A percentile compares a stretch with the other conserved stretches of the same genome.
These are phyloP conservation scores for Bombus breviceps DNA, from an alignment of 1,140 invertebrate species.

Conservation along the genomic window DNA sequence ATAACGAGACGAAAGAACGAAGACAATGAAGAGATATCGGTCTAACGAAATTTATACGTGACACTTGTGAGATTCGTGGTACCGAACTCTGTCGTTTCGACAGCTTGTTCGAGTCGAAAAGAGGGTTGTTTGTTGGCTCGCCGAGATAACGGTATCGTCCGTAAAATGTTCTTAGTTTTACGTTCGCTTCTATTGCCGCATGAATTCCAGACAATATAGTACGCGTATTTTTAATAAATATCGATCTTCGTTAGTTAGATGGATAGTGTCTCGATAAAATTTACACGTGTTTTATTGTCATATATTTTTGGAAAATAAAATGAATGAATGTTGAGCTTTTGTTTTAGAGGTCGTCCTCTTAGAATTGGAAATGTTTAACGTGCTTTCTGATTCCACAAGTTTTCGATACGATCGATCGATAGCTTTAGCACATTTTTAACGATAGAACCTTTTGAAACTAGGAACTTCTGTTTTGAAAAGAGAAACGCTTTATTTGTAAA, in stretches of 20 bases:
- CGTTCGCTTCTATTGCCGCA: not conserved
- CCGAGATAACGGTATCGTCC: not conserved
- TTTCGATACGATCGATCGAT: not conserved
- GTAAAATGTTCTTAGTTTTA: not conserved
- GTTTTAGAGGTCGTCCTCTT: not conserved
- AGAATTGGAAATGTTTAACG: not conserved
- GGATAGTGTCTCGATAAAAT: not conserved
- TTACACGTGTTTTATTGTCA: not conserved
- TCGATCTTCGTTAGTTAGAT: not conserved
- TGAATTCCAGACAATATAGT: not conserved
- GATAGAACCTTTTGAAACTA: not conserved
- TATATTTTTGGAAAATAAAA: not conserved
- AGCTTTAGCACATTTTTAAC: not conserved
- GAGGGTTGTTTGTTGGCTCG: not conserved
- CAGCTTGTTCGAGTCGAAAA: not conserved
- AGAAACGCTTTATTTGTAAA: not conserved
- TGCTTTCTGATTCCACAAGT: too few relatives aligned
- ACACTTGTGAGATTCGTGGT: not conserved
- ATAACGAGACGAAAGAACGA: not conserved
- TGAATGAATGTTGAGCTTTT: not conserved
- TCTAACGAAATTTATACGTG: not conserved
- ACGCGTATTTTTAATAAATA: not conserved
- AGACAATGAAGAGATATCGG: not conserved
- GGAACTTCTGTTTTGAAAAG: not conserved
- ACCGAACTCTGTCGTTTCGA: not conserved